These are phyloP conservation scores for Oligia strigilis DNA, from an alignment of 2,888 invertebrate genomes.

Conservation along the genomic window DNA sequence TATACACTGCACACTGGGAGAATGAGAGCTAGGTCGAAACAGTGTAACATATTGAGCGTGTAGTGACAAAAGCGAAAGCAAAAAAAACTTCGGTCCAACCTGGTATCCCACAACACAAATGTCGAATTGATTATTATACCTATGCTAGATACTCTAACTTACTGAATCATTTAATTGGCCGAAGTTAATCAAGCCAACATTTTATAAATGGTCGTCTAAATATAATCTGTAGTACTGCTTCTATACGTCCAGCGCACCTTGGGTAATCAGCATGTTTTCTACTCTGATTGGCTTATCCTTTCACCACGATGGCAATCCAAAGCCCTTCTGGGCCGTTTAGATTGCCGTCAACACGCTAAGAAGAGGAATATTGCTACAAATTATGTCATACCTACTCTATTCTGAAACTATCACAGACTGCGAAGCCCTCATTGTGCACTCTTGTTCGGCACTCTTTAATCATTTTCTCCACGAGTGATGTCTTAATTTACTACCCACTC, in stretches of 20 bases:
- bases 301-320: no score
- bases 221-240: no score
- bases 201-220: neutral
- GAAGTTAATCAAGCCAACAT: no score
- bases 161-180: no score
- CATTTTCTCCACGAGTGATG: neutral
- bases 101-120: neutral
- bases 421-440: neutral
- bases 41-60: neutral
- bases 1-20: neutral
- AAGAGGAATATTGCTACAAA: neutral
- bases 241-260: no score
- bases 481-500: conserved; percentile 42
- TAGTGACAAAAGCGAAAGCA: no score
- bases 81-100: neutral
- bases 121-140: neutral
- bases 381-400: neutral
- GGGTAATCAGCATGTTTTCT: no score
- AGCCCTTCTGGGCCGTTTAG: no score
- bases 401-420: neutral
- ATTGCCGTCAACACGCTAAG: no score
- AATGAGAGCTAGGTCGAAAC: neutral
- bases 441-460: neutral
- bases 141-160: neutral
- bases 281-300: no score